These are phyloP conservation scores for Scaptomyza flava DNA, from an alignment of 2,888 invertebrate species.

Conservation along the genomic window DNA sequence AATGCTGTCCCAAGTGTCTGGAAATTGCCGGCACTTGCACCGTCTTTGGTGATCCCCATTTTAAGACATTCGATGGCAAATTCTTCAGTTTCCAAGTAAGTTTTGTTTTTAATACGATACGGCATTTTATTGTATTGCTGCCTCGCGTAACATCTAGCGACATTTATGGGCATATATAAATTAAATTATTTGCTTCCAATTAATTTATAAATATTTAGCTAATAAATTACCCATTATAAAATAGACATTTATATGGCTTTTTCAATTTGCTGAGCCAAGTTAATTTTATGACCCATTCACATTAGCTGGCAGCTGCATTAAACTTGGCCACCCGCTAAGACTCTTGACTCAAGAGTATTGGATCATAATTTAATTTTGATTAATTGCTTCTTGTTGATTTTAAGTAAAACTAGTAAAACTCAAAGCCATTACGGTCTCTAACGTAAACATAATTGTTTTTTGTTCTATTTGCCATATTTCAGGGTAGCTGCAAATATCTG, in stretches of 20 bases:
- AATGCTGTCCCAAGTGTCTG: constrained; percentile 95
- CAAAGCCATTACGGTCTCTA: no score
- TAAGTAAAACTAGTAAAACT: no score
- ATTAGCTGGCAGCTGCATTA: constrained; percentile 23
- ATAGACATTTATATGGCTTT: constrained; percentile 36
- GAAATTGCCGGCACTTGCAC: constrained; percentile 97
- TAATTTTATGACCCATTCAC: constrained; percentile 45
- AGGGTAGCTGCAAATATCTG: constrained; percentile 94
- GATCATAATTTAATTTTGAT: background rate
- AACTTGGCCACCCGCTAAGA: constrained; percentile 34
- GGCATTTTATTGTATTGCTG: background rate
- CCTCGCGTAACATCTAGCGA: constrained; percentile 25
- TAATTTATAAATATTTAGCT: constrained; percentile 15
- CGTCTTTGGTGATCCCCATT: constrained; percentile 97
- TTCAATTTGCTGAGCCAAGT: constrained; percentile 46
- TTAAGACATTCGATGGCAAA: constrained; percentile 97
- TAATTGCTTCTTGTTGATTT: background rate
- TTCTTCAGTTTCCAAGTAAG: constrained; percentile 94
- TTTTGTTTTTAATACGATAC: background rate
- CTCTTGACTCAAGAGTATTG: background rate
- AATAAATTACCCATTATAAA: constrained; percentile 28
- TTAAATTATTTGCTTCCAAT: constrained; percentile 18
- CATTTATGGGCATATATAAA: constrained; percentile 39
- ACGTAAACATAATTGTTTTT: no score
- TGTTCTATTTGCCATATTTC: background rate